phyloP scores from a whole-genome alignment of 2,797 vertebrate genomes.

The Bucorvus abyssinicus region DNA sequence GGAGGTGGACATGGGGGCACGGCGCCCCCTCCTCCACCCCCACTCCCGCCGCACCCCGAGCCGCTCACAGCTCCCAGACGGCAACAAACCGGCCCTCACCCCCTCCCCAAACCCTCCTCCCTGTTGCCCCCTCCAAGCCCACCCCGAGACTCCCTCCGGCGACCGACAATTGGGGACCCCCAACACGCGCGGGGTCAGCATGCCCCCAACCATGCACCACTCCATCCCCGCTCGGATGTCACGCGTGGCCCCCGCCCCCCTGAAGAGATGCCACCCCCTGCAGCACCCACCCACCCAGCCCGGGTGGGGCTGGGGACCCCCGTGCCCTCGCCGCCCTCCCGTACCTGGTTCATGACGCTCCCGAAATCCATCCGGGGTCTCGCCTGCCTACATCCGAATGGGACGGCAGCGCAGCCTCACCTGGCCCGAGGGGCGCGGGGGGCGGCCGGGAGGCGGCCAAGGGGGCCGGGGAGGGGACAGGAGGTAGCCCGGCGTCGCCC shows the following conservation, averaged over 20 bases:
- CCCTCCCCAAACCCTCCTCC: neutral
- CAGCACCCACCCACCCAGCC: neutral
- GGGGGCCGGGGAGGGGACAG: neutral
- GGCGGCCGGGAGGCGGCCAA: neutral
- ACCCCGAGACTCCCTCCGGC: neutral
- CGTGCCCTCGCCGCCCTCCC: neutral
- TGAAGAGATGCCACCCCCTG: neutral
- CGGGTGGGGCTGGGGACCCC: neutral
- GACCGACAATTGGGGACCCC: neutral
- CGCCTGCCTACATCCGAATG: conserved; percentile 29
- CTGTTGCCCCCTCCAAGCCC: neutral
- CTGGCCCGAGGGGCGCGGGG: conserved; percentile 5
- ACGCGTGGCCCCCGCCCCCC: neutral
- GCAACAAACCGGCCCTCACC: neutral
- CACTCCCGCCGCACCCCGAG: no score
- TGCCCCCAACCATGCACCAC: neutral
- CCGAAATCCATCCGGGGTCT: conserved; percentile 67
- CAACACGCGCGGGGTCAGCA: neutral
- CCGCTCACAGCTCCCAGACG: neutral
- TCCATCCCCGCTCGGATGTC: neutral
- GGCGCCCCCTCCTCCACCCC: no score
- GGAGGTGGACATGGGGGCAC: neutral
- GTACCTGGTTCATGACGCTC: conserved; percentile 69
- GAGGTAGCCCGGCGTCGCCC: conserved; percentile 25
- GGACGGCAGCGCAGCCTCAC: conserved; percentile 9